Percentiles rank a stretch among this genome's conserved stretches.
Evolutionary conservation across 2,113 vertebrate genomes (phyloP).

Genomic region (Odocoileus hemionus): DNA sequence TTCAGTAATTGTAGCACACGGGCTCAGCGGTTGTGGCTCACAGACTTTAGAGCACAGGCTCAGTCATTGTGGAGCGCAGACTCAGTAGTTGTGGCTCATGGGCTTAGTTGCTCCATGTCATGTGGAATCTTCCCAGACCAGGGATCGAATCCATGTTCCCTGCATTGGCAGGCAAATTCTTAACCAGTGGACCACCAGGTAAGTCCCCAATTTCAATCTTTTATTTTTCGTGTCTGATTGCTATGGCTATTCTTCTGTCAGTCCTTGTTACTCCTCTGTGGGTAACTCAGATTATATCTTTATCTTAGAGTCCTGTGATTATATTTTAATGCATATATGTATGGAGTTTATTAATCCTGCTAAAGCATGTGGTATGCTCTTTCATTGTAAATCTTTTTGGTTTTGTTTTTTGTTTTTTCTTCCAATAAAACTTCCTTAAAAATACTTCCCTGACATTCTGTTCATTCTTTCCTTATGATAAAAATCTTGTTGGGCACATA

Average conservation of each 20-base stretch:
- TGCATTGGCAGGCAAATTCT: not conserved
- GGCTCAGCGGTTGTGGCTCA: not conserved
- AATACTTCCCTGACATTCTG: not conserved
- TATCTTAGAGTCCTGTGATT: not conserved
- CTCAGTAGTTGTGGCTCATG: not conserved
- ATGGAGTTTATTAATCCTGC: not conserved
- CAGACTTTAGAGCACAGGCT: not conserved
- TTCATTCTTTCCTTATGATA: not conserved
- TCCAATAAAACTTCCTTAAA: not conserved
- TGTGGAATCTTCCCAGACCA: not conserved
- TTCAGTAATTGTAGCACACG: not conserved
- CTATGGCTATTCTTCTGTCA: not conserved
- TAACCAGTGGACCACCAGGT: not conserved
- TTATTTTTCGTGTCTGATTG: not conserved
- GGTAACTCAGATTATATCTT: not conserved
- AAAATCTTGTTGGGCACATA: not conserved
- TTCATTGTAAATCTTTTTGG: not conserved
- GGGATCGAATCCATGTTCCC: not conserved
- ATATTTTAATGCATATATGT: not conserved
- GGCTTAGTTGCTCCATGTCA: not conserved
- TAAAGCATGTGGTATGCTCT: not conserved
- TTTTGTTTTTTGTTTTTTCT: not conserved
- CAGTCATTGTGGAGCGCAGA: not conserved
- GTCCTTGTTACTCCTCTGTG: not conserved
- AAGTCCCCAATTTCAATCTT: not conserved